A percentile compares a stretch with the other conserved stretches of the same genome.
Evolutionary conservation across 2,113 vertebrate genomes (phyloP).

Genomic region (Melanerpes formicivorus): DNA sequence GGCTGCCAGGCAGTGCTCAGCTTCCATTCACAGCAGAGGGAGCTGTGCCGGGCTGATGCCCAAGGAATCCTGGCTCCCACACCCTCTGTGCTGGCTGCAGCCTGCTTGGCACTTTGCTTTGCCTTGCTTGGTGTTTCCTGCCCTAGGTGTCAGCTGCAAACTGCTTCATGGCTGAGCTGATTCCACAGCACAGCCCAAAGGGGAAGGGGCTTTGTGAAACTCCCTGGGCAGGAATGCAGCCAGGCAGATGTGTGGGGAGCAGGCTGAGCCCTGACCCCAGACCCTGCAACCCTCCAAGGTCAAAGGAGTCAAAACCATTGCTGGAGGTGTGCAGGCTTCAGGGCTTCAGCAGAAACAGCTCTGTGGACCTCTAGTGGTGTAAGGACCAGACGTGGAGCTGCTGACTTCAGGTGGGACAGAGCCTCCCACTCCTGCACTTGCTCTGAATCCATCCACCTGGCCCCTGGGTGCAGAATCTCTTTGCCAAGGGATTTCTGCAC

Average conservation of each 20-base stretch:
- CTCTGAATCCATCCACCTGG: background rate
- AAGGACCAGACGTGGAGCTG: background rate
- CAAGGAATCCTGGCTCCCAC: background rate
- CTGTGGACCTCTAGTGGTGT: conserved; percentile 69
- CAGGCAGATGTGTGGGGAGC: background rate
- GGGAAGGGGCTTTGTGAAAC: background rate
- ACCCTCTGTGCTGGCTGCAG: background rate
- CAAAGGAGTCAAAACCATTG: background rate
- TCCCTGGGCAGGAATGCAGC: background rate
- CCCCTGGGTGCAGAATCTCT: background rate
- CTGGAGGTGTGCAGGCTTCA: background rate
- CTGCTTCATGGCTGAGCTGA: conserved; percentile 1
- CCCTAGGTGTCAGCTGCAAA: background rate
- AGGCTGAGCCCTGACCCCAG: background rate
- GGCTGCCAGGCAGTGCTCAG: background rate
- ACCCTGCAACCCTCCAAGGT: background rate
- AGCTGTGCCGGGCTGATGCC: background rate
- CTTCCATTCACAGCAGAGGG: background rate
- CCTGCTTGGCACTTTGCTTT: background rate
- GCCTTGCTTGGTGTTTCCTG: background rate
- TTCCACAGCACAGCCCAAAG: background rate
- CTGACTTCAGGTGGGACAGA: background rate
- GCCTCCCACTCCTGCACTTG: background rate
- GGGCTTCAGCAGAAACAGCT: conserved; percentile 42
- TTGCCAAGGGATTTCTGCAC: background rate